A percentile compares a stretch with the other conserved stretches of the same genome.
Conservation (phyloP, 2,797 vertebrate species). For the Varecia variegata region DNA sequence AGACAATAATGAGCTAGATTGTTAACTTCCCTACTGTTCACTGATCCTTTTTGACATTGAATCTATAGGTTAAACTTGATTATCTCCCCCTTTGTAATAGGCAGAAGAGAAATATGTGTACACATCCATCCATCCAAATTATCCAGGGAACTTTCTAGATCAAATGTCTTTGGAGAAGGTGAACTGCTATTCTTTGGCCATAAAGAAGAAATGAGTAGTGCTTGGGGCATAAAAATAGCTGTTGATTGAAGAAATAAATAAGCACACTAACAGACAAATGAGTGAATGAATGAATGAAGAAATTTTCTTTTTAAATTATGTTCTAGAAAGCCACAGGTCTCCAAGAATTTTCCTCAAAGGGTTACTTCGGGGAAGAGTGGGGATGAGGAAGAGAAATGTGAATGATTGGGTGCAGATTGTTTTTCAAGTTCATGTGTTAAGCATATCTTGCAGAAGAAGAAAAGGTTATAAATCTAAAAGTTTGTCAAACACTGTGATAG, state of each 20-base stretch:
- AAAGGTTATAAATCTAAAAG: not conserved
- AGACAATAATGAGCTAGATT: not conserved
- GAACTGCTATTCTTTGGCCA: not conserved
- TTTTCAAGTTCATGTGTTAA: not conserved
- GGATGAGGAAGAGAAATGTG: not conserved
- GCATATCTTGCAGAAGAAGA: not conserved
- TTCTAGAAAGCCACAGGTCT: not conserved
- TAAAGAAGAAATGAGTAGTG: not conserved
- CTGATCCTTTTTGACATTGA: not conserved
- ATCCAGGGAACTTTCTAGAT: not conserved
- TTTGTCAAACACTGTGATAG: not conserved
- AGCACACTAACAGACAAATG: not conserved
- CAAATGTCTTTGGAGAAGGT: not conserved
- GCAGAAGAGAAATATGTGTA: not conserved
- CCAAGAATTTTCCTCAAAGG: not conserved
- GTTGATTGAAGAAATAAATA: not conserved
- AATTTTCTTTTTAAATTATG: not conserved
- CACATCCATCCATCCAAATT: not conserved
- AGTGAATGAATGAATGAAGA: not conserved
- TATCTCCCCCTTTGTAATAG: not conserved
- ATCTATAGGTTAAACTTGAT: not conserved
- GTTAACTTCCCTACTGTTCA: not conserved
- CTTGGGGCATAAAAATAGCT: not conserved
- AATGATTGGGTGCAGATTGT: accelerated
- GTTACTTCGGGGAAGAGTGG: not conserved